Percentiles rank a stretch among this genome's conserved stretches.
Conservation (phyloP, 2,888 invertebrate genomes). For the Drosophila diplacantha region DNA sequence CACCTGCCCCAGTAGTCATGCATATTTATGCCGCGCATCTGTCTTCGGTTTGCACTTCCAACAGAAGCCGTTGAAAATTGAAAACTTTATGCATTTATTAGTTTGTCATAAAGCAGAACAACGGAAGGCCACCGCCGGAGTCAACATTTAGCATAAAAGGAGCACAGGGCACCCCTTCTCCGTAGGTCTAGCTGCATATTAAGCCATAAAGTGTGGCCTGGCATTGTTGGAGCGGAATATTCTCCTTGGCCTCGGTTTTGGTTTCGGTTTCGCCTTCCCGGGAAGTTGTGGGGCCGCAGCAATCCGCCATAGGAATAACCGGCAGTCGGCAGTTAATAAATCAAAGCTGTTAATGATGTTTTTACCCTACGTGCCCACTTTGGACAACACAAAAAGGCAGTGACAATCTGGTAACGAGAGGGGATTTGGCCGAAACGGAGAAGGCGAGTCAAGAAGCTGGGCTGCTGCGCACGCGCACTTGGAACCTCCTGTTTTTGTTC, state of each 20-base stretch:
- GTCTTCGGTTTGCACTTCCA: conserved; percentile 27
- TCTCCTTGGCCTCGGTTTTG: conserved; percentile 12
- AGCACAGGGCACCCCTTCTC: neutral
- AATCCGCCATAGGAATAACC: conserved; percentile 51
- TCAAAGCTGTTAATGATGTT: conserved; percentile 79
- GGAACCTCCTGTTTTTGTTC: conserved; percentile 10
- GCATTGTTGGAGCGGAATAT: conserved; percentile 47
- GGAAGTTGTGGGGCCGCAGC: conserved; percentile 47
- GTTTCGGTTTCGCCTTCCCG: conserved; percentile 32
- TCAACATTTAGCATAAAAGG: conserved; percentile 41
- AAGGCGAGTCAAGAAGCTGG: conserved; percentile 5
- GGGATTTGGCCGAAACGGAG: neutral
- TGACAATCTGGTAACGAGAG: conserved; percentile 24
- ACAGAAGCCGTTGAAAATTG: conserved; percentile 73
- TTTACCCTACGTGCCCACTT: conserved; percentile 73
- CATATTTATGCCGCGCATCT: conserved; percentile 28
- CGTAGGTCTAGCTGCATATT: conserved; percentile 41
- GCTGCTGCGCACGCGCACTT: conserved; percentile 58
- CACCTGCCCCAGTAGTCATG: conserved; percentile 27
- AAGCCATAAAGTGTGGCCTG: conserved; percentile 64
- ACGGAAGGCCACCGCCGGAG: conserved; percentile 26
- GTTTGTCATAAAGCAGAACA: conserved; percentile 64
- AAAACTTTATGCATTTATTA: conserved; percentile 76
- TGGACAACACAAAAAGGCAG: conserved; percentile 66
- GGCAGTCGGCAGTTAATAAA: conserved; percentile 77